These are phyloP conservation scores for Phoebastria nigripes DNA, from an alignment of 2,797 vertebrate genomes.

Conservation along the genomic window DNA sequence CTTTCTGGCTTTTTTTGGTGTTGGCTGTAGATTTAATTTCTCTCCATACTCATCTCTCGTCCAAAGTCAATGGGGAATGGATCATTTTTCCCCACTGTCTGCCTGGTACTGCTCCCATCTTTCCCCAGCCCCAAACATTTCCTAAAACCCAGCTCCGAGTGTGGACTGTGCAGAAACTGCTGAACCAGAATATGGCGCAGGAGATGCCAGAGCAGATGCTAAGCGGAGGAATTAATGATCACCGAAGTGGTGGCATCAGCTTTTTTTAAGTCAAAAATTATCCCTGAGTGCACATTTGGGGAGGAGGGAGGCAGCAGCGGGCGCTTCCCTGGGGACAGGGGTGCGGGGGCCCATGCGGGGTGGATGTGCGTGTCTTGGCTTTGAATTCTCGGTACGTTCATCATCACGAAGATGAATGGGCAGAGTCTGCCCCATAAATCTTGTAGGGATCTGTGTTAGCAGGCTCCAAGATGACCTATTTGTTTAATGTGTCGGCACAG, in stretches of 20 bases:
- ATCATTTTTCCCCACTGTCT: slow-evolving; percentile 4
- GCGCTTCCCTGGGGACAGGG: neutral
- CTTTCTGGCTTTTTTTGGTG: neutral
- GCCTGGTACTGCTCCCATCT: neutral
- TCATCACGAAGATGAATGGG: neutral
- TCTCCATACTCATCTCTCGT: neutral
- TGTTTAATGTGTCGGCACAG: rapidly evolving
- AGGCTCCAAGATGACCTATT: neutral
- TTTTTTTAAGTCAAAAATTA: slow-evolving; percentile 33
- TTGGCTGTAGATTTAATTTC: neutral
- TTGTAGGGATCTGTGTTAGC: neutral
- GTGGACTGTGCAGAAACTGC: neutral
- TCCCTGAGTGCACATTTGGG: neutral
- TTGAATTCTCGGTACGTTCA: neutral
- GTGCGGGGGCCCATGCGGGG: rapidly evolving
- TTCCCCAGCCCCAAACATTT: neutral
- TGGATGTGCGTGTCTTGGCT: neutral
- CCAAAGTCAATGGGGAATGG: neutral
- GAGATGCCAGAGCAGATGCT: slow-evolving; percentile 14
- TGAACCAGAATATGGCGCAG: neutral
- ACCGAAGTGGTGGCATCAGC: slow-evolving; percentile 27
- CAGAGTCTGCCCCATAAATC: neutral
- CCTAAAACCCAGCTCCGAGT: neutral
- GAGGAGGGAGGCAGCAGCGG: neutral
- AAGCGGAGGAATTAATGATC: slow-evolving; percentile 14